Base-by-base conservation (phyloP, 2,888 invertebrate genomes). In the Sarcophaga subvicina region DNA sequence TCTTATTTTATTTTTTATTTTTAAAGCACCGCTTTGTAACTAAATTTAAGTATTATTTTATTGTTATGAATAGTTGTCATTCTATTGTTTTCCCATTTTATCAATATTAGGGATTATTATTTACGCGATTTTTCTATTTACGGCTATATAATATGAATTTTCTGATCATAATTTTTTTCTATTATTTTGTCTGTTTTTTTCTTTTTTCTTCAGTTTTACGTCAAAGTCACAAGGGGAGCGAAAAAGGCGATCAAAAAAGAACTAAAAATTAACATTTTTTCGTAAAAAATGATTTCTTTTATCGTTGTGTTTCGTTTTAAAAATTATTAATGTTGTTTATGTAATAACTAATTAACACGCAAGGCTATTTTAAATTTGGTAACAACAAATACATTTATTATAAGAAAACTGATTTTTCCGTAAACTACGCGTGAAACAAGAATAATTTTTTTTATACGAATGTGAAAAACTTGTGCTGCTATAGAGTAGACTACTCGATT, bases 141-240 rank as follows among this genome's bases (percentile, higher is more conserved):
- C 70, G 73, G 25, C 11, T 59, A 60, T 75, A 67, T 76, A 76
- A 76, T 49, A 64, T 83, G 59, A 69, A 63, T 72, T 49, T 78
- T 79, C 63, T 78, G 14, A 37, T 5, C 37, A 5, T 37, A 6
- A 37, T 37, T 73, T 80, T 12, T 66, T 76, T 78, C 67, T 80
- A 67, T 64, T 71, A 47, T 59, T 45, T 63, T 60, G 73, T 69
- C 17, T 59, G 12, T 60, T 69, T 69, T 12, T 49, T 25, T 20
- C 22, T 20, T 49, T 22, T 49, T 20, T 49, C n/a, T 88, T 89
- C 75, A 88, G 76, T 88, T 88, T 88, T 90, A 88, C 87, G 90
- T 89, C 89, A 89, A 90, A 89, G 89, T 89, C 90, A 89, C 89
- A 89, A 88, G 87, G 77, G 69, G 54, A 76, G 83, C 80, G 88